Evolutionary conservation across 1,140 invertebrate species (phyloP).

Genomic region (Eumaeus atala): DNA sequence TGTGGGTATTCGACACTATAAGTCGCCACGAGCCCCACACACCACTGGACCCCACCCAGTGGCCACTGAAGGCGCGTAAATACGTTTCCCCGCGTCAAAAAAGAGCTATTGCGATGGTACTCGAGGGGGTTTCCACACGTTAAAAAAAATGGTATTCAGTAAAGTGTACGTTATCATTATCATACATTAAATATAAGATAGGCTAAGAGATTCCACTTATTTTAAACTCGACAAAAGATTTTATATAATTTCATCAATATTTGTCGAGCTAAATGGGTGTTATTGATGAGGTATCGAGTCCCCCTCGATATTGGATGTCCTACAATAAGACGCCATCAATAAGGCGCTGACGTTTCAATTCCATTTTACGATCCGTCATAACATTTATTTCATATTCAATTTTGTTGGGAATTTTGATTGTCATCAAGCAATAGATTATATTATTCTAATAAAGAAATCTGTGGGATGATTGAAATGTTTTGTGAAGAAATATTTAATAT

Average conservation of each 20-base stretch:
- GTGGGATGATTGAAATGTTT: not conserved
- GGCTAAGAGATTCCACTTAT: too few relatives aligned
- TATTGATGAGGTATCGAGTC: conserved; percentile 21
- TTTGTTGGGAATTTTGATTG: conserved; percentile 20
- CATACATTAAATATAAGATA: too few relatives aligned
- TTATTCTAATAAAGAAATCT: not conserved
- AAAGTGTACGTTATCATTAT: too few relatives aligned
- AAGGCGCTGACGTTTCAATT: conserved; percentile 31
- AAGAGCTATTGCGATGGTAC: too few relatives aligned
- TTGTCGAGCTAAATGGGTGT: conserved; percentile 14
- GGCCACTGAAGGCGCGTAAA: too few relatives aligned
- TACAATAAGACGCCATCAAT: conserved; percentile 34
- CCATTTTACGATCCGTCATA: conserved; percentile 28
- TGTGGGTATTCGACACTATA: too few relatives aligned
- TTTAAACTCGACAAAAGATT: too few relatives aligned
- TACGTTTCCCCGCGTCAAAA: too few relatives aligned
- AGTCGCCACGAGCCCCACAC: too few relatives aligned
- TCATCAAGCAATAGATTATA: not conserved
- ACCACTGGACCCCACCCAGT: too few relatives aligned
- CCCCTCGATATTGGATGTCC: conserved; percentile 28
- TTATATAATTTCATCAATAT: conserved; percentile 8
- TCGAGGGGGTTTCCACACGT: too few relatives aligned
- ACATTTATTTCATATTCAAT: conserved; percentile 26
- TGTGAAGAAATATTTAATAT: not conserved
- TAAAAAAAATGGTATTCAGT: too few relatives aligned